phyloP scores from a whole-genome alignment of 2,797 vertebrate genomes.

The Corythornis leucogaster region DNA sequence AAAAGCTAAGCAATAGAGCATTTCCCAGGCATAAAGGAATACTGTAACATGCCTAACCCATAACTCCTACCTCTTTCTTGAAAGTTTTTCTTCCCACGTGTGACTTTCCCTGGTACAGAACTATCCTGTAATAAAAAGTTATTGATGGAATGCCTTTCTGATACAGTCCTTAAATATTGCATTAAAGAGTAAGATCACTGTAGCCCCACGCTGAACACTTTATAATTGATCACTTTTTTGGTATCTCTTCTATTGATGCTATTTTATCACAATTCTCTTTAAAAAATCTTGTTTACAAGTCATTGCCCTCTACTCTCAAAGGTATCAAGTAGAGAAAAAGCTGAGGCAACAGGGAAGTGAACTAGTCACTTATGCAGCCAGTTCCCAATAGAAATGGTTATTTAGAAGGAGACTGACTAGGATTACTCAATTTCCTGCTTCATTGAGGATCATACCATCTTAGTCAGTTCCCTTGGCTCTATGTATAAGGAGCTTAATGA shows the following conservation, averaged over 20 bases:
- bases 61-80: not conserved
- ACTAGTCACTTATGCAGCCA: not conserved
- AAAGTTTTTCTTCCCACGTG: not conserved
- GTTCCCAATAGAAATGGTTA: not conserved
- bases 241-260: not conserved
- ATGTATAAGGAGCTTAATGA: constrained; percentile 49
- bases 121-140: not conserved
- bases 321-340: not conserved
- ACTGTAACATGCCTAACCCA: not conserved
- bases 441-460: constrained; percentile 15
- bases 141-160: not conserved
- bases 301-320: not conserved
- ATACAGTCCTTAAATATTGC: not conserved
- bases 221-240: not conserved
- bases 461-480: constrained; percentile 15
- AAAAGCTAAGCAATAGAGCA: not conserved
- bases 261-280: not conserved
- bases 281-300: not conserved
- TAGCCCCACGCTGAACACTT: not conserved
- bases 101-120: not conserved
- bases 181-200: not conserved
- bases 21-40: not conserved
- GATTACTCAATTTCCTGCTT: constrained; percentile 60
- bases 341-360: not conserved
- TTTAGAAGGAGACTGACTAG: not conserved